These are phyloP conservation scores for Lithophane socia DNA, from an alignment of 2,888 invertebrate genomes.

Conservation along the genomic window DNA sequence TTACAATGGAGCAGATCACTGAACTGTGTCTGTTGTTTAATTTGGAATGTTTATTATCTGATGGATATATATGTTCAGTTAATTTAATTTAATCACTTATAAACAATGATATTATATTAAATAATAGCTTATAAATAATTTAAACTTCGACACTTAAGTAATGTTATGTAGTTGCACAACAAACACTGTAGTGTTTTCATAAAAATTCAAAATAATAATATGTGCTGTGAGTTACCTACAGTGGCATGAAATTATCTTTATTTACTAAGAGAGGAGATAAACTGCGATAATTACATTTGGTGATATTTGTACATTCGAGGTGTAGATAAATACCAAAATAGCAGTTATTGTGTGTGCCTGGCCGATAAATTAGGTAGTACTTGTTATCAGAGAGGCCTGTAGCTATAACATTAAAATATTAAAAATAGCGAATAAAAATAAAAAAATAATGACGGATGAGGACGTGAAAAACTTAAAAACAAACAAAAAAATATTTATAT, in stretches of 20 bases:
- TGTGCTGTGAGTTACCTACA: constrained; percentile 12
- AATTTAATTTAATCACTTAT: background rate
- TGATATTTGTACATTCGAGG: constrained; percentile 35
- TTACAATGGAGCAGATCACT: constrained; percentile 29
- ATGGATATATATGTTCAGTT: background rate
- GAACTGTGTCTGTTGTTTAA: constrained; percentile 17
- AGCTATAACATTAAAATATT: background rate
- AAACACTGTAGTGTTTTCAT: constrained; percentile 6
- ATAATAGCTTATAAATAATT: no score
- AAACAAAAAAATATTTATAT: background rate
- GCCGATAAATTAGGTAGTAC: constrained; percentile 20
- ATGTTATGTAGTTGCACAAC: constrained; percentile 5
- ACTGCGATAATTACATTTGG: constrained; percentile 50
- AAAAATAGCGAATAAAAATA: background rate
- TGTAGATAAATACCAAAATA: constrained; percentile 21
- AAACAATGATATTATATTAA: no score
- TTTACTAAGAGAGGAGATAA: constrained; percentile 49
- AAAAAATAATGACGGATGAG: background rate
- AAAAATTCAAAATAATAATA: background rate
- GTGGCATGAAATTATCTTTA: constrained; percentile 44
- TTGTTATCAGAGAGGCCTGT: background rate
- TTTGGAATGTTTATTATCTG: background rate
- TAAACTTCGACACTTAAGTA: background rate
- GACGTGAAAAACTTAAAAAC: background rate
- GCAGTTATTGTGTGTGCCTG: background rate